Evolutionary conservation across 2,888 invertebrate genomes (phyloP), one percentile per base, ranked within the genome.

Genomic region (Hydraecia micacea): DNA sequence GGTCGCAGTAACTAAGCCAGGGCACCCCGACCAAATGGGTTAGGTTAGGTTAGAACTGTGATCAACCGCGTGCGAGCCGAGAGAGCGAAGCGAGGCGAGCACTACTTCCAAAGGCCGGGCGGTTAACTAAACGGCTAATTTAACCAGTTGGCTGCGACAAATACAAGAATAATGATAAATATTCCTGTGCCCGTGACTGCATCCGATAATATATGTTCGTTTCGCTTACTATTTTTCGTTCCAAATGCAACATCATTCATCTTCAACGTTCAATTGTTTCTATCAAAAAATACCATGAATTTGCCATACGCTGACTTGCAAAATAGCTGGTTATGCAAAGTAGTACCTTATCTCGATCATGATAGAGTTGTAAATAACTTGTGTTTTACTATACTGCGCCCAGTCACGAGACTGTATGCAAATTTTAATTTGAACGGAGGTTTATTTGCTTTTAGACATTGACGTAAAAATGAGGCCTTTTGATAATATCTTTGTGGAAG

Each of bases 321-420:
- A 62, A 71, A 71, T 60, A 52, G 55, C 67, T 62, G 67, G 65
- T 77, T 83, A 77, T 77, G 83, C 72, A 58, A 83, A 83, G 13
- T n/a, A 46, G 18, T 28, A 28, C 63, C 28, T 52, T 77, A 78
- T 67, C 72, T 62, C 4, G 18, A 77, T 62, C 62, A 4, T 0
- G 46, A 68, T 77, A 83, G 39, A 72, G 70, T 82, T 71, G 77
- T 60, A 67, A 82, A 82, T 71, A 60, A 76, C 25, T 72, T 72
- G 72, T 77, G 67, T 60, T 77, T 65, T 63, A 60, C 72, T 32
- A 63, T 65, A 83, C 42, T 72, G 83, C 68, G 28, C 18, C 7
- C 1, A 77, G 78, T 83, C 81, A 81, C 83, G 81, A 72, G 13
- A 67, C 15, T 46, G 60, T 62, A 77, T 77, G 83, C 13, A 77